Percentiles rank a stretch among this genome's conserved stretches.
These are phyloP conservation scores for Numida meleagris DNA, from an alignment of 2,113 vertebrate species.

Conservation along the genomic window DNA sequence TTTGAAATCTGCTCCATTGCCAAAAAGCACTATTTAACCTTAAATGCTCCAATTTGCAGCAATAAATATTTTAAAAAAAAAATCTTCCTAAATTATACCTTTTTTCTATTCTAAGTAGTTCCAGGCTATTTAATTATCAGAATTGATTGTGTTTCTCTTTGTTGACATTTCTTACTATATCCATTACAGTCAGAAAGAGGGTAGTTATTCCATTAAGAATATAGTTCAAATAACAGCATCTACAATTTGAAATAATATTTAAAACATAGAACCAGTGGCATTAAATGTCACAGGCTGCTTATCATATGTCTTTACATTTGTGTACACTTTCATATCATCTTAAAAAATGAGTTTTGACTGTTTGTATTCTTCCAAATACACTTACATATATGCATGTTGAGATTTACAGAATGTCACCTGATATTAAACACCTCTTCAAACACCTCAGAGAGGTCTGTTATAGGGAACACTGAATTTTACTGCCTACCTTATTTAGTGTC, in stretches of 20 bases:
- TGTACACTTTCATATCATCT: neutral
- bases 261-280: neutral
- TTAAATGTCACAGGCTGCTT: neutral
- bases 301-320: neutral
- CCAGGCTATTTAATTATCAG: neutral
- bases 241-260: neutral
- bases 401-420: neutral
- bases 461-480: neutral
- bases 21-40: neutral
- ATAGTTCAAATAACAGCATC: neutral
- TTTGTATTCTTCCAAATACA: neutral
- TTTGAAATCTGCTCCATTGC: neutral
- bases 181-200: neutral
- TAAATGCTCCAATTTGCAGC: neutral
- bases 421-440: neutral
- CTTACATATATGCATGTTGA: neutral
- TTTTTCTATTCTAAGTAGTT: no score
- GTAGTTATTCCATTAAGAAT: neutral
- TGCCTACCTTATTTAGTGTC: neutral
- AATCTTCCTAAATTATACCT: neutral
- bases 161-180: neutral
- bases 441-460: neutral
- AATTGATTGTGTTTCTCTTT: neutral
- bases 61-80: neutral
- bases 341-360: neutral